Base-by-base conservation (phyloP, 2,797 vertebrate genomes). In the Jordanella pulchra region DNA sequence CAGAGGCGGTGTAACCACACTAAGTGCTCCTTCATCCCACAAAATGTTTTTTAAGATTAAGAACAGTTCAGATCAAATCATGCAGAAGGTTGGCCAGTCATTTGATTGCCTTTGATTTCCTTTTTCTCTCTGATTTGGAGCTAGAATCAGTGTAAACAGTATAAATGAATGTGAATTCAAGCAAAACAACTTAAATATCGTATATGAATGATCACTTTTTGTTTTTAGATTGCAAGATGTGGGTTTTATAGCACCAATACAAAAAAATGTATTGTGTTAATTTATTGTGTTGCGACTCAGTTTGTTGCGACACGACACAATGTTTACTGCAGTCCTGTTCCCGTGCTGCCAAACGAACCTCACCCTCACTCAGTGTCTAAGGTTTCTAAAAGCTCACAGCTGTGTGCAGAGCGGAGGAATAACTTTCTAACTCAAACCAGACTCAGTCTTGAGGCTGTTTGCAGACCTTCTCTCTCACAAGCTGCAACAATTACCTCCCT, bases 341-440 rank as follows among this genome's bases (percentile, higher is more conserved):
- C 54, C 35, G 1, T 0, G 4, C n/a, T 53, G 61, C 67, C 67
- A 61, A 67, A 64, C 75, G 74, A 0, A n/a, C 18, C 10, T 72
- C 35, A 55, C 45, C 71, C 50, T 73, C 72, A 32, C 53, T 78
- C 55, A 32, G 25, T 64, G 75, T 53, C 71, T 50, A 54, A 42
- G 35, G 68, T 81, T 80, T 85, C 71, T 48, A 73, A 80, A 83
- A 72, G 45, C 67, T 69, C 27, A 15, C 18, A 10, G 58, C 75
- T 69, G 47, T 17, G 28, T 69, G 45, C 42, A 63, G 71, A 45
- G 75, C 63, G 58, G 48, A 72, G 15, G 17, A 78, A 80, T 66
- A 65, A 72, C 69, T 75, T 75, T 72, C 77, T 79, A 83, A 85
- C 76, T 84, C 73, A 80, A 88, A 84, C 75, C 73, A 88, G 82